Percentiles rank a stretch among this genome's conserved stretches.
phyloP scores from a whole-genome alignment of 1,140 invertebrate species.

The Apis dorsata region DNA sequence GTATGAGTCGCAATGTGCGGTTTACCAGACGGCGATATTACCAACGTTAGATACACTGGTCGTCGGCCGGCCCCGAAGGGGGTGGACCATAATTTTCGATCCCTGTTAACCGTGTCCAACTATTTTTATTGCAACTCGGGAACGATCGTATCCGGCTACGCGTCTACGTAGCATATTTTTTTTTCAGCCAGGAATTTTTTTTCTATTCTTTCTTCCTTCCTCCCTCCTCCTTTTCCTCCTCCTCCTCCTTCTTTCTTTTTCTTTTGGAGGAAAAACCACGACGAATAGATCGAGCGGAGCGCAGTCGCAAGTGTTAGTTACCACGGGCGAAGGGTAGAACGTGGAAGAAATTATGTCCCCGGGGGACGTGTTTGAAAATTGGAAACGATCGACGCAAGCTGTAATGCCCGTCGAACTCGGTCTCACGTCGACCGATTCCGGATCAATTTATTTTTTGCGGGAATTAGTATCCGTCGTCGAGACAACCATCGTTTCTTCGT shows the following conservation, averaged over 20 bases:
- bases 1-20: slow-evolving; percentile 44
- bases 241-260: too few relatives aligned
- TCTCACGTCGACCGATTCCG: not conserved
- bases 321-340: not conserved
- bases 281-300: not conserved
- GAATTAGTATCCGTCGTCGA: slow-evolving; percentile 26
- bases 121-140: slow-evolving; percentile 16
- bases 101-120: slow-evolving; percentile 27
- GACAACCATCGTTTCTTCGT: slow-evolving; percentile 4
- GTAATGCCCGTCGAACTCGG: not conserved
- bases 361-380: slow-evolving; percentile 8
- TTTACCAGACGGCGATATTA: slow-evolving; percentile 66
- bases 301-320: slow-evolving; percentile 20
- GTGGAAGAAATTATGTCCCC: not conserved
- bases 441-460: slow-evolving; percentile 42
- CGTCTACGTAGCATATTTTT: not conserved
- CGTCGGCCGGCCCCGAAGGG: not conserved
- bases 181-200: too few relatives aligned
- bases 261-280: not conserved
- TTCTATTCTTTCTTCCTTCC: not conserved
- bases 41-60: slow-evolving; percentile 40
- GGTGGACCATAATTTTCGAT: slow-evolving; percentile 38
- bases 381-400: slow-evolving; percentile 3
- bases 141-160: too few relatives aligned
- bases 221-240: rapidly evolving